Evolutionary conservation across 2,888 invertebrate species (phyloP).

Genomic region (Quadroppia sp.): DNA sequence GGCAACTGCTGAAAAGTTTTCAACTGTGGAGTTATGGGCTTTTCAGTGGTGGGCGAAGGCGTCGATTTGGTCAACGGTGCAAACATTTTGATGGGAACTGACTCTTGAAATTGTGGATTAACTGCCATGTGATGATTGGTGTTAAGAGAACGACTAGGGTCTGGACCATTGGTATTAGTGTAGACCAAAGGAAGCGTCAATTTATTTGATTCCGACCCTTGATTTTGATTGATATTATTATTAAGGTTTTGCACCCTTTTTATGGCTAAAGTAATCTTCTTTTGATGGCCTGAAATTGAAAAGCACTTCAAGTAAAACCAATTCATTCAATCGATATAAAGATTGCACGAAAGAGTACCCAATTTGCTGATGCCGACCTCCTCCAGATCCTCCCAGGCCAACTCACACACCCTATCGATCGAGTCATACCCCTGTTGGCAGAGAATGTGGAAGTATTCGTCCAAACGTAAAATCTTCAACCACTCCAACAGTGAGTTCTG

Average conservation of each 20-base stretch:
- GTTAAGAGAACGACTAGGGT: background rate
- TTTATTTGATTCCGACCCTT: background rate
- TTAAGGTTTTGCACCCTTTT: slow-evolving; percentile 83
- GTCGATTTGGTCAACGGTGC: slow-evolving; percentile 39
- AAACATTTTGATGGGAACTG: slow-evolving; percentile 40
- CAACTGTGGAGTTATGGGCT: slow-evolving; percentile 46
- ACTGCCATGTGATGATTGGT: slow-evolving; percentile 3
- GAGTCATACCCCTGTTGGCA: slow-evolving; percentile 88
- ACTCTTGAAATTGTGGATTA: slow-evolving; percentile 31
- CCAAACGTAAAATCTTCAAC: slow-evolving; percentile 81
- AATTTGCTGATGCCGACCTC: slow-evolving; percentile 68
- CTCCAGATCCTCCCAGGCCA: slow-evolving; percentile 98
- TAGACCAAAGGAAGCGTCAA: slow-evolving; percentile 1
- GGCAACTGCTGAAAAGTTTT: slow-evolving; percentile 48
- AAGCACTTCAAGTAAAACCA: background rate
- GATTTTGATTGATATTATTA: slow-evolving; percentile 36
- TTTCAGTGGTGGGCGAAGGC: slow-evolving; percentile 45
- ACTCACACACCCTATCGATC: slow-evolving; percentile 86
- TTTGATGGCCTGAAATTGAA: slow-evolving; percentile 74
- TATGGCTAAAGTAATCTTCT: slow-evolving; percentile 93
- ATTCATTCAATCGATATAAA: too few relatives aligned
- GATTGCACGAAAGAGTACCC: slow-evolving; percentile 50
- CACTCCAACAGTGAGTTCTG: slow-evolving; percentile 91
- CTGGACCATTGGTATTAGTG: background rate
- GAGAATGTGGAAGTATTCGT: slow-evolving; percentile 85